phyloP scores from a whole-genome alignment of 1,140 invertebrate genomes.

The Zaprionus ornatus region DNA sequence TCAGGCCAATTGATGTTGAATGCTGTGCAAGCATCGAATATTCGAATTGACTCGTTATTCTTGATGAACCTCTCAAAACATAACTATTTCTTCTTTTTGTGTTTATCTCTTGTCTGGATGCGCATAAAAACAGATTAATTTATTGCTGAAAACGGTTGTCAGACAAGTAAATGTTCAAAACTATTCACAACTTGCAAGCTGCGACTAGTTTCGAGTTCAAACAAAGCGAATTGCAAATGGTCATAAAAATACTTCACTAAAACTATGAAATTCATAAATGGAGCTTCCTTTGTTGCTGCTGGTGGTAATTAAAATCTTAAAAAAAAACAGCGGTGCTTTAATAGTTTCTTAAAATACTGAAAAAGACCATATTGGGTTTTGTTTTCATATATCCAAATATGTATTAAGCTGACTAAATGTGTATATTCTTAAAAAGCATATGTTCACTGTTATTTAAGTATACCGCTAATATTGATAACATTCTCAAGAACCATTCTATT shows the following conservation, averaged over 20 bases:
- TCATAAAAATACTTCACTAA: slow-evolving; percentile 39
- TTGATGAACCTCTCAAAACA: background rate
- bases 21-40: background rate
- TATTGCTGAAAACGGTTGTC: slow-evolving; percentile 13
- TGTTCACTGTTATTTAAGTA: too few relatives aligned
- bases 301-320: slow-evolving; percentile 8
- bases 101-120: background rate
- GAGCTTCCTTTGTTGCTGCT: background rate
- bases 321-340: background rate
- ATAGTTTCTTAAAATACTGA: background rate
- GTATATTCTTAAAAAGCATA: too few relatives aligned
- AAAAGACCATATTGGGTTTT: background rate
- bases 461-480: too few relatives aligned
- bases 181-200: slow-evolving; percentile 10
- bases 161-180: slow-evolving; percentile 12
- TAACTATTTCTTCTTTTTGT: background rate
- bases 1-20: slow-evolving; percentile 14
- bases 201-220: background rate
- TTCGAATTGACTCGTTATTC: slow-evolving; percentile 5
- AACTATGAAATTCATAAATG: slow-evolving; percentile 28
- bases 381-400: background rate
- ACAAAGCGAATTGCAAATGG: background rate
- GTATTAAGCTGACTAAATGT: too few relatives aligned
- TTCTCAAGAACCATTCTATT: too few relatives aligned
- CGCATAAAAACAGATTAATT: slow-evolving; percentile 22